Evolutionary conservation across 2,888 invertebrate species (phyloP).

Genomic region (Corythucha ciliata): DNA sequence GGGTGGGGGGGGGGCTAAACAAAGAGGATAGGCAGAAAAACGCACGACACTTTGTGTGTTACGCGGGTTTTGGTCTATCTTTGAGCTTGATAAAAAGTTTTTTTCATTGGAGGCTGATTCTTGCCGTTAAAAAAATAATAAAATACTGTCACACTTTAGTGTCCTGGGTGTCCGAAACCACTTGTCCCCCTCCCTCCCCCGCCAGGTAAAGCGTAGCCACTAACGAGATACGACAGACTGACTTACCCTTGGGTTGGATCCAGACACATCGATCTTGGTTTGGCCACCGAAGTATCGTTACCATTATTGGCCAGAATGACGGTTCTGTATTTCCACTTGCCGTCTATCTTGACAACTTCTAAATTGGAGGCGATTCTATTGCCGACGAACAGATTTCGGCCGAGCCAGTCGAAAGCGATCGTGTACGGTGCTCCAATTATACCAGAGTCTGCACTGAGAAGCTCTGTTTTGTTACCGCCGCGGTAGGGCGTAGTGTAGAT

Average conservation of each 20-base stretch:
- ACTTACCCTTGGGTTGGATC: slow-evolving; percentile 84
- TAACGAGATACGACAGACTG: too few relatives aligned
- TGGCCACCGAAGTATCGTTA: slow-evolving; percentile 71
- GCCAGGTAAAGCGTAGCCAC: too few relatives aligned
- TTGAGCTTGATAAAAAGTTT: too few relatives aligned
- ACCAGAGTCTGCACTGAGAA: slow-evolving; percentile 72
- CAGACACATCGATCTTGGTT: slow-evolving; percentile 76
- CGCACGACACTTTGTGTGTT: too few relatives aligned
- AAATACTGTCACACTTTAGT: too few relatives aligned
- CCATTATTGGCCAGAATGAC: slow-evolving; percentile 86
- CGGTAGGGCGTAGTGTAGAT: slow-evolving; percentile 74
- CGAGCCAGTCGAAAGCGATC: slow-evolving; percentile 94
- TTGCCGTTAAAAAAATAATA: too few relatives aligned
- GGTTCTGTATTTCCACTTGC: slow-evolving; percentile 70
- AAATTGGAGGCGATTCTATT: slow-evolving; percentile 84
- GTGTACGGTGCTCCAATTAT: slow-evolving; percentile 83
- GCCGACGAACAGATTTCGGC: slow-evolving; percentile 86
- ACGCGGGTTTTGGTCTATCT: too few relatives aligned
- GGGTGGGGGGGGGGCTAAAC: too few relatives aligned
- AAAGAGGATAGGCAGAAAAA: too few relatives aligned
- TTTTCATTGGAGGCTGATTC: too few relatives aligned
- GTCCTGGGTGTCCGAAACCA: too few relatives aligned
- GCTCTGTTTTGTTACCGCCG: slow-evolving; percentile 74
- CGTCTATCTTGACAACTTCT: slow-evolving; percentile 77
- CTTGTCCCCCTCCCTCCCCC: too few relatives aligned